Evolutionary conservation across 2,113 vertebrate species (phyloP).

Genomic region (Sisor rabdophorus): DNA sequence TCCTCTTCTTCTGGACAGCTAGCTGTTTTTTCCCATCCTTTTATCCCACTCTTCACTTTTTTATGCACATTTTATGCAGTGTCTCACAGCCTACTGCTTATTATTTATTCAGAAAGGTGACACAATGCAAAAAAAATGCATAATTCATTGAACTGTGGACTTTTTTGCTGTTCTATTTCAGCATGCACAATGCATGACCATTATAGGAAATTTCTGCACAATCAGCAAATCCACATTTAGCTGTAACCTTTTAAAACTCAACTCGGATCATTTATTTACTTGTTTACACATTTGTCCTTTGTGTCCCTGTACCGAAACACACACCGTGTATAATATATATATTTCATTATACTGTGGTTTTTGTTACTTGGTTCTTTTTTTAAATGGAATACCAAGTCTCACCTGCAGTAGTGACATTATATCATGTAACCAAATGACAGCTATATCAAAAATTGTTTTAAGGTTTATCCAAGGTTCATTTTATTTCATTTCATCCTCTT

Average conservation of each 20-base stretch:
- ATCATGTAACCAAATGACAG: neutral
- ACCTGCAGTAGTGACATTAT: constrained; percentile 3
- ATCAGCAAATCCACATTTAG: constrained; percentile 55
- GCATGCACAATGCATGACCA: constrained; percentile 70
- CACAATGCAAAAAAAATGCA: constrained; percentile 70
- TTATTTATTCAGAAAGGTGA: constrained; percentile 72
- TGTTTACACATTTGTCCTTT: constrained; percentile 62
- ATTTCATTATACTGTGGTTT: constrained; percentile 23
- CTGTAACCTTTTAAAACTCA: constrained; percentile 63
- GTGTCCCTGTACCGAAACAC: constrained; percentile 55
- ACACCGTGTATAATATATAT: constrained; percentile 57
- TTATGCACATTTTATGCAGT: constrained; percentile 51
- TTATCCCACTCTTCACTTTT: constrained; percentile 56
- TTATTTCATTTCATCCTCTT: too few species aligned
- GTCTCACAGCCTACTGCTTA: constrained; percentile 62
- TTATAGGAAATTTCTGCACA: constrained; percentile 67
- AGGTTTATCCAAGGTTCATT: too few species aligned
- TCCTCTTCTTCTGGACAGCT: constrained; percentile 37
- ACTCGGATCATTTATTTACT: constrained; percentile 62
- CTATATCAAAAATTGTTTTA: neutral
- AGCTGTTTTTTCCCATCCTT: constrained; percentile 28
- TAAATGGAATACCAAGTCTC: constrained; percentile 32
- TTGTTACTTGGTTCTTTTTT: constrained; percentile 2
- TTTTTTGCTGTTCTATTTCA: constrained; percentile 53
- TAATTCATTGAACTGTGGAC: constrained; percentile 68